Percentiles rank a stretch among this genome's conserved stretches.
These are phyloP conservation scores for Blera fallax DNA, from an alignment of 2,888 invertebrate species.

Conservation along the genomic window DNA sequence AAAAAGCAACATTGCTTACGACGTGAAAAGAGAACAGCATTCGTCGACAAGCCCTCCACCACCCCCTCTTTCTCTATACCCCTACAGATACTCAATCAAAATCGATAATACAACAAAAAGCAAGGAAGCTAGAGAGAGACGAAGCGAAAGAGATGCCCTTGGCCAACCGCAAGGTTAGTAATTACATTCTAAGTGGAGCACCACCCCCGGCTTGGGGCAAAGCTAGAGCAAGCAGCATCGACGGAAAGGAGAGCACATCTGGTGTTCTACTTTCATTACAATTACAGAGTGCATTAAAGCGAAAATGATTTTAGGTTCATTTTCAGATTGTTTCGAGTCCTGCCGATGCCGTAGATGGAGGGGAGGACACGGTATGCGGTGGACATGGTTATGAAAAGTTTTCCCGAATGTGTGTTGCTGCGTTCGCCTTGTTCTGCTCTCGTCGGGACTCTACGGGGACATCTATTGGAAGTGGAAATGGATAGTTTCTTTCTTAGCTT, in stretches of 20 bases:
- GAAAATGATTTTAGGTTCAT: constrained; percentile 58
- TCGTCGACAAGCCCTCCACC: background rate
- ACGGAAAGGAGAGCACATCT: constrained; percentile 45
- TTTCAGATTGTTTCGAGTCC: constrained; percentile 50
- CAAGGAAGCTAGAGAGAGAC: too few relatives aligned
- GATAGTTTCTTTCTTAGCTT: constrained; percentile 35
- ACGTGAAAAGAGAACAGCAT: background rate
- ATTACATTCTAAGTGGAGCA: constrained; percentile 59
- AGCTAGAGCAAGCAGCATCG: background rate
- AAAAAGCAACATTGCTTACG: constrained; percentile 35
- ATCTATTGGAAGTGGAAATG: constrained; percentile 61
- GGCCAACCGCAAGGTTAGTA: constrained; percentile 69
- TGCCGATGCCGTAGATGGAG: background rate
- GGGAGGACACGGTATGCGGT: background rate
- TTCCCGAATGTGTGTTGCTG: constrained; percentile 3
- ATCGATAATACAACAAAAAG: constrained; percentile 40
- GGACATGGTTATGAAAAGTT: constrained; percentile 48
- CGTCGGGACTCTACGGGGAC: background rate
- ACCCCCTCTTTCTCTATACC: background rate
- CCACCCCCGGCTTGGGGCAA: background rate
- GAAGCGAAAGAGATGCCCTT: constrained; percentile 44
- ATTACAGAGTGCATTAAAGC: constrained; percentile 58
- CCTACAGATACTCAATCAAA: constrained; percentile 29
- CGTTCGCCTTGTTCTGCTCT: background rate
- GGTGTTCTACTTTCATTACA: constrained; percentile 57